Evolutionary conservation across 2,797 vertebrate genomes (phyloP).

Genomic region (Falco naumanni): DNA sequence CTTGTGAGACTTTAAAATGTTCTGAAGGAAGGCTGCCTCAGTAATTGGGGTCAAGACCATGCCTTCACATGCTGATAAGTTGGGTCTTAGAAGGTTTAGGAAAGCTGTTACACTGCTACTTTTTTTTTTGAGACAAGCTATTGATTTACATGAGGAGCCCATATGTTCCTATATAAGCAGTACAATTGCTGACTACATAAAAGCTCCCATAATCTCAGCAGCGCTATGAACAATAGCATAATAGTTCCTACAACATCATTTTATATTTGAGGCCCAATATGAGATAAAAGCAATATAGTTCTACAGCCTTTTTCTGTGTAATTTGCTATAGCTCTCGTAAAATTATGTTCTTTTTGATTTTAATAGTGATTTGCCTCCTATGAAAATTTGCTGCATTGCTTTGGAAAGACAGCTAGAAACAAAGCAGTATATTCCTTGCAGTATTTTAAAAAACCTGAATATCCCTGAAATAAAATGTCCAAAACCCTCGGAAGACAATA

Average conservation of each 20-base stretch:
- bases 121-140: not conserved
- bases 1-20: not conserved
- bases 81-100: not conserved
- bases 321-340: not conserved
- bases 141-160: not conserved
- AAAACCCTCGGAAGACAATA: conserved; percentile 24
- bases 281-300: not conserved
- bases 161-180: not conserved
- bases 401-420: not conserved
- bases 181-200: not conserved
- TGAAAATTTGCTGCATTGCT: not conserved
- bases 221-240: not conserved
- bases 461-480: conserved; percentile 7
- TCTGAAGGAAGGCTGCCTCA: not conserved
- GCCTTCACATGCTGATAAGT: not conserved
- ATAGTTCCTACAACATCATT: not conserved
- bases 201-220: not conserved
- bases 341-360: not conserved
- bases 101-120: not conserved
- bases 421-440: not conserved
- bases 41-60: not conserved
- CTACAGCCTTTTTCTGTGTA: not conserved
- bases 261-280: not conserved
- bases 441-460: conserved; percentile 45
- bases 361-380: not conserved